Evolutionary conservation across 2,888 invertebrate genomes (phyloP), one percentile per base, ranked within the genome.

Genomic region (Drosophila mimetica): DNA sequence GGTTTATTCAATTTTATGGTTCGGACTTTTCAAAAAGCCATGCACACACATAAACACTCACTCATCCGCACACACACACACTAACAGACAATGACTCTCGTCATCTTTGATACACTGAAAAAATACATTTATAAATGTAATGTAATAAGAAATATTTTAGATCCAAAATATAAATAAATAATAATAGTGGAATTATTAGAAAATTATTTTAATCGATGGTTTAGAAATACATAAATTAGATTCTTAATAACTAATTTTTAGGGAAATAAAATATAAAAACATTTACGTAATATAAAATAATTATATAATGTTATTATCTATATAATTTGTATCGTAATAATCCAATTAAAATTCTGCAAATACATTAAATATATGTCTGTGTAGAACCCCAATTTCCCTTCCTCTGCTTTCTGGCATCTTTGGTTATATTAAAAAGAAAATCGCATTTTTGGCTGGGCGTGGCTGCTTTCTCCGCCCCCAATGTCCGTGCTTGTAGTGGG

Each of bases 1-100:
- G 83, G 84, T 86, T 84, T 84, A 87, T 84, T 84, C 88, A 84
- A 87, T 84, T 84, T 87, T 87, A 84, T 87, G 88, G 84, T 79
- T 78, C 61, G 70, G 81, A 86, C 75, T 85, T 87, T 84, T 84
- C 83, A 82, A 79, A 83, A 82, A 82, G 74, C 75, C 70, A 76
- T 37, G 64, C 64, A 64, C 53, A 64, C 50, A 70, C 71, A 67
- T 51, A 61, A 69, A 48, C 58, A 67, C 64, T 44, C 48, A 64
- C 61, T 51, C 69, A 54, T 34, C 50, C 46, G 28, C 52, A 46
- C 61, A 72, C 59, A 61, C 71, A 18, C 55, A 52, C 53, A 64
- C 64, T 22, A 13, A 47, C 64, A 44, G n/a, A 55, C 39, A 50
- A 57, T 37, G 47, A 55, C n/a, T 47, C 51, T 20, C 42, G 42